Evolutionary conservation across 2,888 invertebrate species (phyloP).

Genomic region (Cremastinae sp.): DNA sequence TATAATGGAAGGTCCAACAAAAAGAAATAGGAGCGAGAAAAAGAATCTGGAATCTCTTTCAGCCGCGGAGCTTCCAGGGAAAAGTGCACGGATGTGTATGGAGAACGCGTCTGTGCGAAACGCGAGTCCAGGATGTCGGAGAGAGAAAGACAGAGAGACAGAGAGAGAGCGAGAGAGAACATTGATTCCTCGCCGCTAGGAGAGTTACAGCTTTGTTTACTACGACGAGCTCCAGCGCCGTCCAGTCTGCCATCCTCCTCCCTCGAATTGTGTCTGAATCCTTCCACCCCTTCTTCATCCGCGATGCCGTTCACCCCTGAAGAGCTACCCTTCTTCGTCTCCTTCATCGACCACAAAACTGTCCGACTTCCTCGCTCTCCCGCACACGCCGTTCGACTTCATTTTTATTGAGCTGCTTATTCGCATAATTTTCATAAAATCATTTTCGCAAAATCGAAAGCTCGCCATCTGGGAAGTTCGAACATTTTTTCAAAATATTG

Average conservation of each 20-base stretch:
- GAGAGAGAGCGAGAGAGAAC: conserved; percentile 60
- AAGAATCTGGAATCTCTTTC: conserved; percentile 22
- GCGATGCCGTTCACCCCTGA: conserved; percentile 46
- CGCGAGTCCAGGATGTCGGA: conserved; percentile 25
- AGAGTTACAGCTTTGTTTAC: conserved; percentile 81
- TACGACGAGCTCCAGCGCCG: conserved; percentile 77
- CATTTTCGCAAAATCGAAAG: too few relatives aligned
- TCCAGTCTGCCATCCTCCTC: conserved; percentile 75
- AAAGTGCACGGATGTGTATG: conserved; percentile 47
- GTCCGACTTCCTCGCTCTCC: too few relatives aligned
- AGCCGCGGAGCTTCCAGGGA: conserved; percentile 51
- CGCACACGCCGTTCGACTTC: too few relatives aligned
- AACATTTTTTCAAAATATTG: too few relatives aligned
- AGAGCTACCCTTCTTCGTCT: too few relatives aligned
- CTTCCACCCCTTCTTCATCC: conserved; percentile 41
- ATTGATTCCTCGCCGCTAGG: conserved; percentile 78
- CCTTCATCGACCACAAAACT: too few relatives aligned
- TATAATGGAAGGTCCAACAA: conserved; percentile 51
- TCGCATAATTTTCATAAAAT: too few relatives aligned
- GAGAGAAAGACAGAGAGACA: conserved; percentile 18
- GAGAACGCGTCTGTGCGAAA: conserved; percentile 27
- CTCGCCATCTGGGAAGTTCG: too few relatives aligned
- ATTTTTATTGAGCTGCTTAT: too few relatives aligned
- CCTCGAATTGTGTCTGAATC: conserved; percentile 41
- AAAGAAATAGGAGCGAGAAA: conserved; percentile 40